Base-by-base conservation (phyloP, 1,140 invertebrate species). In the Rhizoglyphus robini region DNA sequence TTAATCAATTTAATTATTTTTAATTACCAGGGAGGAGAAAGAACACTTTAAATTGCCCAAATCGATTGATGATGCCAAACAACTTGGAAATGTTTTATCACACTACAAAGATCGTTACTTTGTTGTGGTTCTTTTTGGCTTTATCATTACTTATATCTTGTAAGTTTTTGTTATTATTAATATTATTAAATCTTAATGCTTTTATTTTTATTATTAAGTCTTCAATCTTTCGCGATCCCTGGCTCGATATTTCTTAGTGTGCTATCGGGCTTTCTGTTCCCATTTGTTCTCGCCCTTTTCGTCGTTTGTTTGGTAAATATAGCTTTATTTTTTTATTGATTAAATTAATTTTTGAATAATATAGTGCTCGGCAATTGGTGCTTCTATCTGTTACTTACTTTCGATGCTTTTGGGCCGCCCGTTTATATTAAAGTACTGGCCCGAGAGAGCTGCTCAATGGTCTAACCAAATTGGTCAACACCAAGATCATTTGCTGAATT, bases 201-300 rank as follows among this genome's bases (percentile, higher is more conserved):
- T 32, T 59, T 49, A 65, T n/a, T n/a, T 32, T 27, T 34, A 5
- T 51, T 27, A n/a, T 67, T 59, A 70, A 96, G 92, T 79, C 83
- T 99, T 70, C 96, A 99, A 83, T 95, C 96, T 67, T 99, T 99
- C 80, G 96, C 95, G 70, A 99, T 99, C 79, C 96, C 96, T 70
- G 96, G 96, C 69, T 98, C 95, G 32, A 87, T 99, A 74, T 98
- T 97, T 75, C 79, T 99, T 38, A 97, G 93, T 67, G 96, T 99
- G 70, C 79, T 99, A 29, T 93, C 90, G 68, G 96, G 96, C 69
- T 99, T 96, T 79, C 78, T 99, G 2, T 99, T 97, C 74, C 88
- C 89, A 66, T 97, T 97, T 77, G 83, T 84, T 34, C 71, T 93
- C 65, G 96, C 96, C 15, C 76, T 99, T 69, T 73, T 86, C 51